phyloP scores from a whole-genome alignment of 2,888 invertebrate genomes.

The Drosophila incognita region DNA sequence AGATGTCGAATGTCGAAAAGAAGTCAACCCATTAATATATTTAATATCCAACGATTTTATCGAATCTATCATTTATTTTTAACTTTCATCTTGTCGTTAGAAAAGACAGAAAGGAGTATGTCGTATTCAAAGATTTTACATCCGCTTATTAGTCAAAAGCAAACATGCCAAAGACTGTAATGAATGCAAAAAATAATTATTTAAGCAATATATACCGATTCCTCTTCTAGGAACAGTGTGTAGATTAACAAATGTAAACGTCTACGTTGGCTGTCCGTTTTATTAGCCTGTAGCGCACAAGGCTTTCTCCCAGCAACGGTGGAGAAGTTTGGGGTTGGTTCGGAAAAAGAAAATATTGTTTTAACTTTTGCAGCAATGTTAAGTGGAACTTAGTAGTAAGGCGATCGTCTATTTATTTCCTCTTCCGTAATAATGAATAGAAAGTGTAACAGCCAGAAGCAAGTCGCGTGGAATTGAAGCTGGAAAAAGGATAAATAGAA shows the following conservation, averaged over 20 bases:
- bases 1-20: neutral
- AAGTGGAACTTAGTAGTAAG: slow-evolving; percentile 49
- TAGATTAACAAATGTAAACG: slow-evolving; percentile 48
- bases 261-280: neutral
- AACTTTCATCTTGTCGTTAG: neutral
- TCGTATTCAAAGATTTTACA: too few species aligned
- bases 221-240: neutral
- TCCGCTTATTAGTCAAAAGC: too few species aligned
- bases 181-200: too few species aligned
- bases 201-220: neutral
- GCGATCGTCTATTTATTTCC: slow-evolving; percentile 13
- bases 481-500: neutral
- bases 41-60: neutral
- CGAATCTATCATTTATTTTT: neutral
- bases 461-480: neutral
- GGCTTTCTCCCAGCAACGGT: slow-evolving; percentile 22
- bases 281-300: slow-evolving; percentile 32
- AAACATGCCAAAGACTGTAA: too few species aligned
- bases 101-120: neutral
- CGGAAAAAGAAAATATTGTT: slow-evolving; percentile 79
- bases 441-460: slow-evolving; percentile 3
- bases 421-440: neutral
- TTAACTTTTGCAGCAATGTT: slow-evolving; percentile 73
- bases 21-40: neutral
- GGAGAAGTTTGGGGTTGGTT: slow-evolving; percentile 36